Base-by-base conservation (phyloP, 1,140 invertebrate genomes). In the Trypoxylus dichotomus region DNA sequence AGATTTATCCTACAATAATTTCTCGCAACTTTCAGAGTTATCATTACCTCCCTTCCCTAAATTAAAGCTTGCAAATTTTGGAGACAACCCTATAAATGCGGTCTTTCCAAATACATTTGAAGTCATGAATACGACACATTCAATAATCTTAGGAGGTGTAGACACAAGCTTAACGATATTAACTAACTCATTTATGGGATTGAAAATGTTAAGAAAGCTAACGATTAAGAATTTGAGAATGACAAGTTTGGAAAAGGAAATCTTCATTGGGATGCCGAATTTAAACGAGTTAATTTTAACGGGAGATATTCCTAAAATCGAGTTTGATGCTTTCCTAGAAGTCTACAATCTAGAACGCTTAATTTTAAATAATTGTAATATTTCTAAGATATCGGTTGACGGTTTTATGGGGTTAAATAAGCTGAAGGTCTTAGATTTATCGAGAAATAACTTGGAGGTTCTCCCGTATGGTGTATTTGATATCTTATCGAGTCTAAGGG, bases 91-190 rank as follows among this genome's bases (percentile, higher is more conserved):
- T n/a, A 88, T 93, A 25, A 88, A 88, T 78, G 86, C 88, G 2
- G 88, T 94, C 79, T 91, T 92, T 81, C 89, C 91, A n/a, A 91
- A 91, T 47, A 92, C 91, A 11, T 93, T 93, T 82, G 91, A 92
- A 86, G 90, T 92, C 1, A 90, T 93, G 89, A 93, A 93, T 83
- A 88, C 88, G 47, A 93, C 92, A 2, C 84, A 87, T 76, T 85
- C 87, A n/a, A 83, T 94, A 21, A 88, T 89, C 80, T 81, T 94
- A 43, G 92, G 92, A 19, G 88, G 89, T 37, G 81, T 86, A 25
- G 84, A 85, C 21, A 86, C 87, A 1, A 85, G 87, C 29, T 79
- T 93, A 11, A 87, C 89, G 76, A 78, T 94, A 42, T 85, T 89
- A 76, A 87, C 89, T 76, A 90, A 92, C 80, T 90, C 91, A 1